Evolutionary conservation across 2,113 vertebrate genomes (phyloP), one percentile per base, ranked within the genome.

Genomic region (Hydrolagus affinis): DNA sequence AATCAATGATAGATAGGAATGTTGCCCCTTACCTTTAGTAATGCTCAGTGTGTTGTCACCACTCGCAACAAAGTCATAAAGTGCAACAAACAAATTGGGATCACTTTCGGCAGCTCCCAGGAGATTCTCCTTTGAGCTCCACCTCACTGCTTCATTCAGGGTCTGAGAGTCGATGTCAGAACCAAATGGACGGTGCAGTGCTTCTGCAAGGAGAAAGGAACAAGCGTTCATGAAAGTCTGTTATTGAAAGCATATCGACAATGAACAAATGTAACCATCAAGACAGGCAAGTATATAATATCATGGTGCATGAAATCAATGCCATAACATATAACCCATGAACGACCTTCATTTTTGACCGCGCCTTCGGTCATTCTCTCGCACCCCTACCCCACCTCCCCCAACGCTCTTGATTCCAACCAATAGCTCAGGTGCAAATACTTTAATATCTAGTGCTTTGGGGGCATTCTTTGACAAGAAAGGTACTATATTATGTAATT

Each of bases 51-150:
- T 99, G 91, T 99, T 99, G 94, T 99, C 98, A 85, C 98, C 98
- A n/a, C 98, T 99, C 89, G 98, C 98, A 74, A 99, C 98, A 89
- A 99, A 99, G 91, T 99, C 98, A 72, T 99, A 99, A 95, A 99
- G 97, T 93, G 98, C 98, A 91, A 99, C 96, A 70, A 99, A 99
- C 89, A 99, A 96, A 93, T 99, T 99, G 64, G 98, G 97, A 87
- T 99, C 98, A 4, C 96, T 98, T 93, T 99, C 98, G 0, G 97
- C 93, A 32, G 97, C 97, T 88, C 97, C 97, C 2, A 99, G 94
- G 75, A 99, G 92, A 90, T 99, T 99, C 92, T 99, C 98, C 92
- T 99, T 99, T 87, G 98, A 99, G 91, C 97, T 99, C 98, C 98
- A 99, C 87, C 98, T 95, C 90, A 97, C 97, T 68, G 97, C 98